phyloP scores from a whole-genome alignment of 2,888 invertebrate genomes.

The Malthinus flaveolus region DNA sequence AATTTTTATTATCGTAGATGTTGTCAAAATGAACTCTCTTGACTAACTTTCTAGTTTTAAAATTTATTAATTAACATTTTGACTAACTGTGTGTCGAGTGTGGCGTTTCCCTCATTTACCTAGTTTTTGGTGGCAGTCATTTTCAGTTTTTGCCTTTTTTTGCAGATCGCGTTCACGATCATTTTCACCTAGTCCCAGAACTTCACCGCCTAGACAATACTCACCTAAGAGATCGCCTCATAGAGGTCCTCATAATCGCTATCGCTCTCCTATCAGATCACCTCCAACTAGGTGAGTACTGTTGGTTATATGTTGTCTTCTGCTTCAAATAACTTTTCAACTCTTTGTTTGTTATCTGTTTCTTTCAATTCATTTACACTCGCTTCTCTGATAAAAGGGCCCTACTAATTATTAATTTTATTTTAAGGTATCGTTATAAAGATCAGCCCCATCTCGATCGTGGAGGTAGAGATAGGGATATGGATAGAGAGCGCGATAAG shows the following conservation, averaged over 20 bases:
- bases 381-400: not conserved
- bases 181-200: conserved; percentile 60
- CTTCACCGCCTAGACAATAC: conserved; percentile 51
- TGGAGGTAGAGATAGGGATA: conserved; percentile 45
- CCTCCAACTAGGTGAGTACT: conserved; percentile 50
- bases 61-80: too few species aligned
- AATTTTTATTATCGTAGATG: too few species aligned
- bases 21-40: not conserved
- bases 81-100: too few species aligned
- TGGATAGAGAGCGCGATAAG: conserved; percentile 46
- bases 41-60: too few species aligned
- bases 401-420: too few species aligned
- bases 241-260: conserved; percentile 51
- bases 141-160: conserved; percentile 19
- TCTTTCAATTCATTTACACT: not conserved
- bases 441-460: conserved; percentile 38
- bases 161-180: conserved; percentile 69
- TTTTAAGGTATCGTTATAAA: conserved; percentile 40
- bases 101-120: not conserved
- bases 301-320: not conserved
- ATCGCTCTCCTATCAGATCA: conserved; percentile 57
- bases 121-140: conserved; percentile 8
- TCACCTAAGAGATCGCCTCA: conserved; percentile 48
- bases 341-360: too few species aligned
- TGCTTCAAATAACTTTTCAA: not conserved